Evolutionary conservation across 2,888 invertebrate species (phyloP).

Genomic region (Axea sp.): DNA sequence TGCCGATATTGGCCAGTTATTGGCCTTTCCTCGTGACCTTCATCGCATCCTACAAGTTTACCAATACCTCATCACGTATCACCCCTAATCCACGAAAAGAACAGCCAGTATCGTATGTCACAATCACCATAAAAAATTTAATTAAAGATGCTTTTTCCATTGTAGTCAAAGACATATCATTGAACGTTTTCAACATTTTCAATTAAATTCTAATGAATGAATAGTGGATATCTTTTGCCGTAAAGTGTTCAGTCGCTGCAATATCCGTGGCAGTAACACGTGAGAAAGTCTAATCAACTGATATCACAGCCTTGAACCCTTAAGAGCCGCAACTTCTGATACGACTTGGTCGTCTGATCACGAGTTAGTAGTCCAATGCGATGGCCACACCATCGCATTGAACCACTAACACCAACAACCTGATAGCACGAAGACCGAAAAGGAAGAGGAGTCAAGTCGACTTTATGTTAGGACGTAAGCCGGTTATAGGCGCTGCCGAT

Average conservation of each 20-base stretch:
- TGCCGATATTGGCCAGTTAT: conserved; percentile 79
- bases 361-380: conserved; percentile 78
- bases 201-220: conserved; percentile 23
- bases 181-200: conserved; percentile 27
- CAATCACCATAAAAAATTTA: conserved; percentile 69
- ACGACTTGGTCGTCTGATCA: conserved; percentile 77
- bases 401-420: conserved; percentile 58
- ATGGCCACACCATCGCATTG: conserved; percentile 65
- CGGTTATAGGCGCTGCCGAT: conserved; percentile 79
- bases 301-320: conserved; percentile 76
- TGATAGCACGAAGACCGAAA: conserved; percentile 61
- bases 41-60: conserved; percentile 64
- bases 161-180: conserved; percentile 10
- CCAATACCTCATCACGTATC: conserved; percentile 64
- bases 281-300: conserved; percentile 77
- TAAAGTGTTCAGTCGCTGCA: conserved; percentile 24
- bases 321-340: conserved; percentile 77
- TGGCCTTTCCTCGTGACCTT: conserved; percentile 67
- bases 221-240: conserved; percentile 12
- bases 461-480: conserved; percentile 79
- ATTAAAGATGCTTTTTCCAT: conserved; percentile 66
- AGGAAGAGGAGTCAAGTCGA: conserved; percentile 74
- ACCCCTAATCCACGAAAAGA: conserved; percentile 72
- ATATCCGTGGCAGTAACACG: conserved; percentile 58
- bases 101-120: conserved; percentile 61